Base-by-base conservation (phyloP, 2,113 vertebrate species). In the Meleagris gallopavo region DNA sequence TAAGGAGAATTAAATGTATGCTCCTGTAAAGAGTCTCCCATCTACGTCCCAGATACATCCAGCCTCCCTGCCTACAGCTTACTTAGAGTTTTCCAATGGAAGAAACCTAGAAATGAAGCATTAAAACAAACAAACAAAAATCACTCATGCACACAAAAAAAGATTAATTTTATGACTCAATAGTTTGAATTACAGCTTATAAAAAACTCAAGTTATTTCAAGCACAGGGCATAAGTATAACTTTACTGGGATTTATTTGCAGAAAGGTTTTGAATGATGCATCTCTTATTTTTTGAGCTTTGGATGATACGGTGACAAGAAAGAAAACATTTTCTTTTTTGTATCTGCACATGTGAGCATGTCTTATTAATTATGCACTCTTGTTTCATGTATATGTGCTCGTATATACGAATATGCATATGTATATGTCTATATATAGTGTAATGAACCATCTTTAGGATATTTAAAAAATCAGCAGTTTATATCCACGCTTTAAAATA, bases 181-280 rank as follows among this genome's bases (percentile, higher is more conserved):
- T 95, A 97, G 90, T 97, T 97, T 96, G 94, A 97, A 97, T 97
- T 97, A 95, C 66, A 97, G 70, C 58, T 60, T 93, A 84, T 76
- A 85, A 95, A 30, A 96, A 97, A 95, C 15, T 32, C 54, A 77
- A 82, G 77, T 62, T 92, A 96, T 94, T 97, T 96, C 86, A 93
- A 94, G 94, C 74, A 72, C 71, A 60, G 61, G 81, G 78, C 50
- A 76, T 93, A 93, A 93, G 52, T 89, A 57, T 89, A 46, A 92
- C 36, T 95, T 81, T 25, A 81, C 46, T 73, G 12, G 43, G 29
- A 70, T 60, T 67, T 34, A 43, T 50, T 41, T 57, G 38, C 66
- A 27, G 43, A 80, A 73, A 65, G 29, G 41, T 13, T 54, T 83
- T 92, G 43, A 54, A 70, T 81, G 36, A 24, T 32, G 14, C 0